phyloP scores from a whole-genome alignment of 2,888 invertebrate species.

The Apamea crenata region DNA sequence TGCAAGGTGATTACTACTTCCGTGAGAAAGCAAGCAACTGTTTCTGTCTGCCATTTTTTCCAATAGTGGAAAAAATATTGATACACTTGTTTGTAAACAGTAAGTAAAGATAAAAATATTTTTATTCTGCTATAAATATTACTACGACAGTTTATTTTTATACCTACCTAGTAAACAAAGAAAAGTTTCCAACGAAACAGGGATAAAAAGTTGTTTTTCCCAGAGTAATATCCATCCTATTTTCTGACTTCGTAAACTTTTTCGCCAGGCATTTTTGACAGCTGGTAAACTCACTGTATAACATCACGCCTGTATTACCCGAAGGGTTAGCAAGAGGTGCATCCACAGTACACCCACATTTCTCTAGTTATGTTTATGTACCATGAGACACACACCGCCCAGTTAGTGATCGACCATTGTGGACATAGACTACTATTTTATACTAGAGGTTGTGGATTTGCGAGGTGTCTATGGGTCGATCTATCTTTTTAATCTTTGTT shows the following conservation, averaged over 20 bases:
- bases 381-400: too few species aligned
- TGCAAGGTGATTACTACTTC: constrained; percentile 17
- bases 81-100: constrained; percentile 24
- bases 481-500: too few species aligned
- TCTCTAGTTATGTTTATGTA: too few species aligned
- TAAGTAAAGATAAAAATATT: constrained; percentile 32
- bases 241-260: neutral
- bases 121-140: constrained; percentile 43
- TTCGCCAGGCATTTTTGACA: neutral
- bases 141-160: constrained; percentile 30
- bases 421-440: too few species aligned
- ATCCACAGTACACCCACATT: neutral
- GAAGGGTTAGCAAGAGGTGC: neutral
- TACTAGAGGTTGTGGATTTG: too few species aligned
- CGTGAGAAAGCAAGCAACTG: constrained; percentile 39
- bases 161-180: constrained; percentile 33
- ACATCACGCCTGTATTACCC: neutral
- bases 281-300: neutral
- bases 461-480: too few species aligned
- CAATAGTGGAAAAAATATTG: constrained; percentile 21
- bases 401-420: too few species aligned
- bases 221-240: neutral
- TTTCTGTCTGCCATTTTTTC: constrained; percentile 2
- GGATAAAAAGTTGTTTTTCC: neutral
- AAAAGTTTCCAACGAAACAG: constrained; percentile 17